Conservation (phyloP, 2,113 vertebrate species). For the Leptodactylus fuscus region DNA sequence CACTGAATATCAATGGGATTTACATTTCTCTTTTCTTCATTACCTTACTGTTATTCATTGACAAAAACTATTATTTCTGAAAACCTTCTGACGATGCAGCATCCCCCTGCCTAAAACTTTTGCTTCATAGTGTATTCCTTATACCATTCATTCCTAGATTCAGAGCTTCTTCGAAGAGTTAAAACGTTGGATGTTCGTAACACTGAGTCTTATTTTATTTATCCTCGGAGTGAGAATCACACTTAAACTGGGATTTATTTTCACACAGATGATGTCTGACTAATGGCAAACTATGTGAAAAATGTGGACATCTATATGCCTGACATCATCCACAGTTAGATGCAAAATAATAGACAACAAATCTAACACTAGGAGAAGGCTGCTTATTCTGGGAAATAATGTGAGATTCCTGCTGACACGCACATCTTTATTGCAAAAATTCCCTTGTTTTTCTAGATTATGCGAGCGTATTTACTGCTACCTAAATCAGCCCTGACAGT, state of each 20-base stretch:
- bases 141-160: no score
- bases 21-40: no score
- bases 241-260: neutral
- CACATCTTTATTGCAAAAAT: neutral
- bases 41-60: no score
- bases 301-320: neutral
- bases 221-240: neutral
- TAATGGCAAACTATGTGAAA: neutral
- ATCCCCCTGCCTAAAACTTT: no score
- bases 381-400: neutral
- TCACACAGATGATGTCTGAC: neutral
- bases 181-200: neutral
- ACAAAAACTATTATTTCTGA: no score
- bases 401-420: conserved; percentile 18
- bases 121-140: no score
- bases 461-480: neutral
- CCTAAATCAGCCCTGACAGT: conserved; percentile 13
- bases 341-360: neutral
- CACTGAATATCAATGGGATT: no score
- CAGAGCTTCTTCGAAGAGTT: neutral
- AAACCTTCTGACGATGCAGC: no score
- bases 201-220: neutral
- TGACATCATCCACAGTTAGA: neutral
- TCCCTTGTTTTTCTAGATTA: neutral
- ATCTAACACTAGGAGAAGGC: neutral